Percentiles rank a stretch among this genome's conserved stretches.
Conservation (phyloP, 2,888 invertebrate genomes). For the Magallana nippona region DNA sequence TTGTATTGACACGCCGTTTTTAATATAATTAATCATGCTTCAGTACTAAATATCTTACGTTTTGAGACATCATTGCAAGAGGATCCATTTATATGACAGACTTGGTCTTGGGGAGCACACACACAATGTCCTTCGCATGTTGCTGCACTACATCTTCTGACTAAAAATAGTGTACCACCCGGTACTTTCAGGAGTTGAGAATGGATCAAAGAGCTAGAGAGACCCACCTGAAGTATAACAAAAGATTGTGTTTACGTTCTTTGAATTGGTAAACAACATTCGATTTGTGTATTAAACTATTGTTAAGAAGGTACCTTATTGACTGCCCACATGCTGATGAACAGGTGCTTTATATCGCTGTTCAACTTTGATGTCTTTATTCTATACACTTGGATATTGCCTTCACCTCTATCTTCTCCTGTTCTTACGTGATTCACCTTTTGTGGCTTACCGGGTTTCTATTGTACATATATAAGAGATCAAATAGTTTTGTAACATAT, state of each 20-base stretch:
- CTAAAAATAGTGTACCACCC: slow-evolving; percentile 53
- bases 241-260: background rate
- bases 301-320: slow-evolving; percentile 37
- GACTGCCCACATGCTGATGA: slow-evolving; percentile 46
- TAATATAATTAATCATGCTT: background rate
- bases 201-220: slow-evolving; percentile 54
- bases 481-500: no score
- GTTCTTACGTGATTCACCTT: background rate
- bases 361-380: slow-evolving; percentile 41
- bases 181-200: slow-evolving; percentile 52
- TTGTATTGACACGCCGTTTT: background rate
- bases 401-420: slow-evolving; percentile 44
- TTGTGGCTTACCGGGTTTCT: slow-evolving; percentile 39
- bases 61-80: slow-evolving; percentile 36
- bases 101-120: slow-evolving; percentile 59
- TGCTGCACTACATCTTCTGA: slow-evolving; percentile 54
- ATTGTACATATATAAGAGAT: no score
- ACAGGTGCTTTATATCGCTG: slow-evolving; percentile 35
- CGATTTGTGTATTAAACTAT: no score
- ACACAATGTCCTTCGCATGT: slow-evolving; percentile 61
- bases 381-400: slow-evolving; percentile 43
- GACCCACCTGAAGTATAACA: slow-evolving; percentile 52
- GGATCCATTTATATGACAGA: slow-evolving; percentile 45
- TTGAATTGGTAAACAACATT: no score
- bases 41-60: background rate